A percentile compares a stretch with the other conserved stretches of the same genome.
Conservation (phyloP, 2,113 vertebrate genomes). For the Cisticola juncidis region DNA sequence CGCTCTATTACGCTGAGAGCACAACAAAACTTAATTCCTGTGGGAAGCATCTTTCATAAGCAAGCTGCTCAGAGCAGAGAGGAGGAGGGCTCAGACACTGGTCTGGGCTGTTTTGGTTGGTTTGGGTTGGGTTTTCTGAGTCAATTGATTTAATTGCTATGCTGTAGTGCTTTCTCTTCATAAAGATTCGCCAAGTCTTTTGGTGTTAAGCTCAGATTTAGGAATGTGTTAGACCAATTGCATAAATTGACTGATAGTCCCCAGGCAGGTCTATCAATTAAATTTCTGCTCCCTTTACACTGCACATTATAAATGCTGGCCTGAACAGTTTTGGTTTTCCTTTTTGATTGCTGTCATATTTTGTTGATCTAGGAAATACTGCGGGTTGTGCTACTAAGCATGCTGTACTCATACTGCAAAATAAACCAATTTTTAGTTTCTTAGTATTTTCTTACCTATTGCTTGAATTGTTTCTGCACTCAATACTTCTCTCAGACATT, state of each 20-base stretch:
- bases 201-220: slow-evolving; percentile 33
- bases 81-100: slow-evolving; percentile 1
- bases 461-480: neutral
- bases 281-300: neutral
- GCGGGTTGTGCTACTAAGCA: neutral
- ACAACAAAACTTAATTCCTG: slow-evolving; percentile 61
- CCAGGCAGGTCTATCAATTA: slow-evolving; percentile 10
- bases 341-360: neutral
- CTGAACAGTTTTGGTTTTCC: neutral
- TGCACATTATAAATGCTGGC: neutral
- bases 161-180: slow-evolving; percentile 30
- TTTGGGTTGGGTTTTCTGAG: neutral
- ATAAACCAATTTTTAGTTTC: neutral
- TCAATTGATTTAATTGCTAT: slow-evolving; percentile 45
- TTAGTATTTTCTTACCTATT: neutral
- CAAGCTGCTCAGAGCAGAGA: slow-evolving; percentile 26
- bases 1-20: slow-evolving; percentile 56
- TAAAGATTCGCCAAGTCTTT: slow-evolving; percentile 23
- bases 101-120: neutral
- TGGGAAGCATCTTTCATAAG: slow-evolving; percentile 57
- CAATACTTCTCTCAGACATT: neutral
- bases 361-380: neutral
- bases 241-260: slow-evolving; percentile 23
- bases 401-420: neutral
- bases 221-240: slow-evolving; percentile 25